Evolutionary conservation across 2,888 invertebrate genomes (phyloP).

Genomic region (Bugulina stolonifera): DNA sequence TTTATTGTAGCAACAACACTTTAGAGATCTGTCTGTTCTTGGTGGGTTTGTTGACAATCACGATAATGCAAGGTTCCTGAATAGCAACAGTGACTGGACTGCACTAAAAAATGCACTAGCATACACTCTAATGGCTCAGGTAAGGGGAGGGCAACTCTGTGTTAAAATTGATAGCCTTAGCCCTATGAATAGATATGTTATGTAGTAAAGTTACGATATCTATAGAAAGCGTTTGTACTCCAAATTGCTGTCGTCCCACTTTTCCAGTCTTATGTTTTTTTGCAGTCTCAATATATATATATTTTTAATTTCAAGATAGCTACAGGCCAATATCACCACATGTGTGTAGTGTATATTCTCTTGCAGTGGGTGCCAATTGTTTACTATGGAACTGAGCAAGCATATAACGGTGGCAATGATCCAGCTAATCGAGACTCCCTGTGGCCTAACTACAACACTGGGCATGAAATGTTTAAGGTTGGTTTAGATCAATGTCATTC

Average conservation of each 20-base stretch:
- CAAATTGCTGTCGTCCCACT: no score
- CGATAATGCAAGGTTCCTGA: constrained; percentile 34
- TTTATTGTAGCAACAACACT: constrained; percentile 31
- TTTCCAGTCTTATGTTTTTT: no score
- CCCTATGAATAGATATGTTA: no score
- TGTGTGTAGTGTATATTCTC: no score
- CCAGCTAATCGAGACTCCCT: constrained; percentile 34
- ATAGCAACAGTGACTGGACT: constrained; percentile 30
- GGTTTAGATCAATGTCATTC: constrained; percentile 21
- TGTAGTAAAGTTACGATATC: no score
- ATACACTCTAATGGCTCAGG: constrained; percentile 32
- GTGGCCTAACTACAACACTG: constrained; percentile 33
- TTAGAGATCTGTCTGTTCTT: constrained; percentile 33
- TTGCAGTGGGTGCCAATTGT: constrained; percentile 34
- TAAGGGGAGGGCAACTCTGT: neutral
- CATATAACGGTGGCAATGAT: constrained; percentile 32
- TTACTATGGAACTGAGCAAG: constrained; percentile 36
- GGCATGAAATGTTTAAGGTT: constrained; percentile 29
- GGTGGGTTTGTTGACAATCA: constrained; percentile 35
- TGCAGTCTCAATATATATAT: no score
- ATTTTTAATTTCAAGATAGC: no score
- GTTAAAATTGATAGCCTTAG: no score
- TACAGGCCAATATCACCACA: no score
- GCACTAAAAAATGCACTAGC: constrained; percentile 33
- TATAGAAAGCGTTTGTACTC: no score